Evolutionary conservation across 2,888 invertebrate species (phyloP).

Genomic region (Holacanthella duospinosa): DNA sequence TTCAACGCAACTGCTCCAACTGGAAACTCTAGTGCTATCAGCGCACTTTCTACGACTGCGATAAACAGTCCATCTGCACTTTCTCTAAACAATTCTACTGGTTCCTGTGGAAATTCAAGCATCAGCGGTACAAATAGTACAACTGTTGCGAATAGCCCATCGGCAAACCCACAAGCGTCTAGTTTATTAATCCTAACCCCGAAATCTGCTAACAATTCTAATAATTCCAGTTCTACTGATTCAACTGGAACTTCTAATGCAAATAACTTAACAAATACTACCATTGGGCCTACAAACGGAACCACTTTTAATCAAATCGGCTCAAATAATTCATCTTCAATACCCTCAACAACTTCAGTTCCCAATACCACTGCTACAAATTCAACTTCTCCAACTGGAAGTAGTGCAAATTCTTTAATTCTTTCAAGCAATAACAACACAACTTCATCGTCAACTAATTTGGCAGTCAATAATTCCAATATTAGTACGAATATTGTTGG

Average conservation of each 20-base stretch:
- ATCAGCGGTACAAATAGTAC: neutral
- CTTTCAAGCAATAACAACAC: no score
- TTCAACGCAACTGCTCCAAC: no score
- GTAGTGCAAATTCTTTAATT: no score
- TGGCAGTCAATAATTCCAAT: neutral
- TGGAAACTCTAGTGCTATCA: no score
- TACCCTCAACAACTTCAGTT: neutral
- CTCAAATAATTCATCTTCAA: no score
- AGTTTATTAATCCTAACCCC: neutral
- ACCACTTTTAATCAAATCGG: no score
- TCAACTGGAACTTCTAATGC: neutral
- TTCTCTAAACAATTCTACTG: neutral
- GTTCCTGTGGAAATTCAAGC: no score
- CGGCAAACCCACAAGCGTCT: neutral
- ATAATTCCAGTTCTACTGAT: neutral
- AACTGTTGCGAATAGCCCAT: neutral
- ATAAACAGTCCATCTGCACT: neutral
- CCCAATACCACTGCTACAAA: neutral
- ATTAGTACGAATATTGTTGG: neutral
- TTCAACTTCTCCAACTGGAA: neutral
- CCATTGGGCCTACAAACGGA: no score
- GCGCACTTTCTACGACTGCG: no score
- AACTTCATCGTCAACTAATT: neutral
- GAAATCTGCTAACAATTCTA: neutral
- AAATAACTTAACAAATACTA: no score